These are phyloP conservation scores for Rhipidura dahli DNA, from an alignment of 2,113 vertebrate genomes.

Conservation along the genomic window DNA sequence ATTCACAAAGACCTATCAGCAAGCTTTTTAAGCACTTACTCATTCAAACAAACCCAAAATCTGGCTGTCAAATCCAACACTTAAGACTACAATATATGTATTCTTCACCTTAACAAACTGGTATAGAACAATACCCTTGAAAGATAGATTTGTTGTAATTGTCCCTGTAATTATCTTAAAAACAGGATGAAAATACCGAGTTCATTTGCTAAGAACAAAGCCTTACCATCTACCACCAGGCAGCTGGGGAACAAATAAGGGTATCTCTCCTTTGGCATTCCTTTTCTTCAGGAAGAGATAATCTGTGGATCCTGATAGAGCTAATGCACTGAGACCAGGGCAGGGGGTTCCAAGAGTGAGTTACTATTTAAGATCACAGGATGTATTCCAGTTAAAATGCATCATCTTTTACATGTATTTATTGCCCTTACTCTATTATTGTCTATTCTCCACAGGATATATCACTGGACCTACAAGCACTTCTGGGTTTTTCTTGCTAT, in stretches of 20 bases:
- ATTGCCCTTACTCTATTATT: background rate
- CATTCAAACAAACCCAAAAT: background rate
- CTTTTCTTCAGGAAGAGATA: background rate
- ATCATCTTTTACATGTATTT: background rate
- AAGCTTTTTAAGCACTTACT: background rate
- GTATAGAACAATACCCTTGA: background rate
- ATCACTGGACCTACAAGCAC: background rate
- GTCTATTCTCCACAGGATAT: background rate
- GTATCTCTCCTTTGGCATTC: background rate
- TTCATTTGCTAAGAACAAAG: background rate
- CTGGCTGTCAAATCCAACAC: background rate
- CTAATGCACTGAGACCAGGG: background rate
- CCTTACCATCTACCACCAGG: background rate
- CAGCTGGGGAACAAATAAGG: background rate
- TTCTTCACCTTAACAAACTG: background rate
- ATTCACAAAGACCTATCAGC: background rate
- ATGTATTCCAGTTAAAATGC: background rate
- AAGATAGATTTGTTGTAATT: background rate
- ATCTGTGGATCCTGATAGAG: background rate
- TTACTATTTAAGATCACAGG: background rate
- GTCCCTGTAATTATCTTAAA: background rate
- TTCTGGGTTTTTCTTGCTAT: background rate
- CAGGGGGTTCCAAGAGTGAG: background rate
- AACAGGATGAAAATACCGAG: background rate
- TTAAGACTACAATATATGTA: background rate